phyloP scores from a whole-genome alignment of 2,888 invertebrate genomes.

The Cremastinae sp. region DNA sequence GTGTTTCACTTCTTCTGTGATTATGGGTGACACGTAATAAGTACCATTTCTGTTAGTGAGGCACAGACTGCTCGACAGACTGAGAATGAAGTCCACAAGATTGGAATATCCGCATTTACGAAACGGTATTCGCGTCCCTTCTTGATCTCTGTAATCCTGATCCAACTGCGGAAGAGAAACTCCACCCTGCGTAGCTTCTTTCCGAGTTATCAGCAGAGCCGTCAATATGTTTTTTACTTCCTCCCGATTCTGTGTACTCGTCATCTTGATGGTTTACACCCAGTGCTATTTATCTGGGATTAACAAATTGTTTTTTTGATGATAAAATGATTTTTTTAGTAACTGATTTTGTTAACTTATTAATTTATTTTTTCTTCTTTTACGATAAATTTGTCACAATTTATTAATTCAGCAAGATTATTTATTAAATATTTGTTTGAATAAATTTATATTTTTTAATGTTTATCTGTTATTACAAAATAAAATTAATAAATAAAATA shows the following conservation, averaged over 20 bases:
- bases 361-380: no score
- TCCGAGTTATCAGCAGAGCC: conserved; percentile 64
- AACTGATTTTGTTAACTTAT: no score
- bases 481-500: no score
- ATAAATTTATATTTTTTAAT: no score
- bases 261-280: conserved; percentile 28
- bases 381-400: no score
- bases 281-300: neutral
- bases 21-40: conserved; percentile 59
- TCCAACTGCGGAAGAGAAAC: conserved; percentile 57
- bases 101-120: conserved; percentile 60
- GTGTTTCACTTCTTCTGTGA: conserved; percentile 68
- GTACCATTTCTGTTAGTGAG: conserved; percentile 4
- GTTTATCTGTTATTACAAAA: no score
- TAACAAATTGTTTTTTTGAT: neutral
- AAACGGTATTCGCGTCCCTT: conserved; percentile 68
- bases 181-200: conserved; percentile 18
- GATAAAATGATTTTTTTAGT: no score
- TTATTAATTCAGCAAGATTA: no score
- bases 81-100: conserved; percentile 64
- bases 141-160: conserved; percentile 63
- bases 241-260: conserved; percentile 25
- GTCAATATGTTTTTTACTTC: conserved; percentile 63
- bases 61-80: conserved; percentile 53
- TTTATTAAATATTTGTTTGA: no score